These are phyloP conservation scores for Drosophila ercepeae DNA, from an alignment of 1,140 invertebrate species.

Conservation along the genomic window DNA sequence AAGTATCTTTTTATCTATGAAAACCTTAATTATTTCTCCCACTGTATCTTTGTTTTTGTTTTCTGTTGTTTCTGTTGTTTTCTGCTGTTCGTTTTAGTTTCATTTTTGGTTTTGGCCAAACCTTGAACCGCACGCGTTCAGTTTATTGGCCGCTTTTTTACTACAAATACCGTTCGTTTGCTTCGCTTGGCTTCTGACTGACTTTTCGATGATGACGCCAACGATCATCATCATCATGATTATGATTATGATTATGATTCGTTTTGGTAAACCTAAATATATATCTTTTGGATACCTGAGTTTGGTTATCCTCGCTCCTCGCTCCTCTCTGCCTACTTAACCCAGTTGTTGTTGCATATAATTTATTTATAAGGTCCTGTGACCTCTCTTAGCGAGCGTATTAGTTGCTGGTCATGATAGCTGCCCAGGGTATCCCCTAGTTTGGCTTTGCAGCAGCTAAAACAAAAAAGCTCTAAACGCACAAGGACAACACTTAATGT, in stretches of 20 bases:
- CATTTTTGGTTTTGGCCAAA: slow-evolving; percentile 78
- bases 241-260: slow-evolving; percentile 34
- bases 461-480: slow-evolving; percentile 41
- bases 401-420: too few species aligned
- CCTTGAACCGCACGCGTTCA: slow-evolving; percentile 81
- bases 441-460: slow-evolving; percentile 20
- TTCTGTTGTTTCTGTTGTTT: slow-evolving; percentile 46
- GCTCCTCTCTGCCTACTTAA: slow-evolving; percentile 33
- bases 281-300: slow-evolving; percentile 11
- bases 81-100: slow-evolving; percentile 66
- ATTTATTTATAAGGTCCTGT: slow-evolving; percentile 66
- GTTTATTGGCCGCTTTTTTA: slow-evolving; percentile 83
- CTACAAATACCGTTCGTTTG: slow-evolving; percentile 80
- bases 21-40: not conserved
- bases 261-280: slow-evolving; percentile 8
- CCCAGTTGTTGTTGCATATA: slow-evolving; percentile 47
- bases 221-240: slow-evolving; percentile 26
- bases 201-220: slow-evolving; percentile 43
- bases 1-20: not conserved
- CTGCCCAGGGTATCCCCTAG: slow-evolving; percentile 31
- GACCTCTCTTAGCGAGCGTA: not conserved
- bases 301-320: slow-evolving; percentile 6
- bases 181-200: slow-evolving; percentile 53
- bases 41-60: slow-evolving; percentile 23
- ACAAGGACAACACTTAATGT: slow-evolving; percentile 79